Conservation (phyloP, 2,888 invertebrate species). For the Scrobipalpa costella region DNA sequence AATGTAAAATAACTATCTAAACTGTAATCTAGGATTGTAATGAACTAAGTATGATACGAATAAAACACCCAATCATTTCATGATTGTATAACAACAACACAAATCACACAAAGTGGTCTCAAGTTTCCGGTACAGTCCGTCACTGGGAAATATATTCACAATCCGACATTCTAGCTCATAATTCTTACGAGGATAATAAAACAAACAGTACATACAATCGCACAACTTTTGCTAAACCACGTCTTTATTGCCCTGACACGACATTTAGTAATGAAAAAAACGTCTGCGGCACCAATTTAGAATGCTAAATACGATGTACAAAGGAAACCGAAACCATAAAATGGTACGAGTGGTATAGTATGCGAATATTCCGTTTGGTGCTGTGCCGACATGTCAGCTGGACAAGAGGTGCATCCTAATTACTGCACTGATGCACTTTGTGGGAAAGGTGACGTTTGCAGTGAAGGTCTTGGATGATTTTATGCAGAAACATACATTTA, state of each 20-base stretch:
- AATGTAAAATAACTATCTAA: neutral
- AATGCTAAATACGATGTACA: constrained; percentile 75
- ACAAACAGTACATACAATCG: constrained; percentile 50
- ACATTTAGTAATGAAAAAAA: constrained; percentile 76
- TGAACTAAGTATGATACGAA: constrained; percentile 3
- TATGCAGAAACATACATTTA: neutral
- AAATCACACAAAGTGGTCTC: constrained; percentile 14
- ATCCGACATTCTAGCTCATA: constrained; percentile 22
- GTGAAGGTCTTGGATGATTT: constrained; percentile 24
- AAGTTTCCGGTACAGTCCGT: constrained; percentile 20
- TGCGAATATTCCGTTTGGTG: constrained; percentile 77
- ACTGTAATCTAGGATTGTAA: neutral
- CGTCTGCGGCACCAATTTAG: constrained; percentile 70
- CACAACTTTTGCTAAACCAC: constrained; percentile 52
- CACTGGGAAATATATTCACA: constrained; percentile 16
- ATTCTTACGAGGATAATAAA: constrained; percentile 20
- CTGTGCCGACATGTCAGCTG: constrained; percentile 64
- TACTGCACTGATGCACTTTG: constrained; percentile 66
- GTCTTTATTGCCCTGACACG: constrained; percentile 70
- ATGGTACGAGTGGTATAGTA: constrained; percentile 73
- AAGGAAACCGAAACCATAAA: constrained; percentile 78
- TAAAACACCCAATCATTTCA: constrained; percentile 9
- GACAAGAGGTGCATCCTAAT: constrained; percentile 70
- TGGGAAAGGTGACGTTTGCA: constrained; percentile 56
- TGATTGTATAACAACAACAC: constrained; percentile 7